Base-by-base conservation (phyloP, 2,797 vertebrate species). In the Silurus aristotelis region DNA sequence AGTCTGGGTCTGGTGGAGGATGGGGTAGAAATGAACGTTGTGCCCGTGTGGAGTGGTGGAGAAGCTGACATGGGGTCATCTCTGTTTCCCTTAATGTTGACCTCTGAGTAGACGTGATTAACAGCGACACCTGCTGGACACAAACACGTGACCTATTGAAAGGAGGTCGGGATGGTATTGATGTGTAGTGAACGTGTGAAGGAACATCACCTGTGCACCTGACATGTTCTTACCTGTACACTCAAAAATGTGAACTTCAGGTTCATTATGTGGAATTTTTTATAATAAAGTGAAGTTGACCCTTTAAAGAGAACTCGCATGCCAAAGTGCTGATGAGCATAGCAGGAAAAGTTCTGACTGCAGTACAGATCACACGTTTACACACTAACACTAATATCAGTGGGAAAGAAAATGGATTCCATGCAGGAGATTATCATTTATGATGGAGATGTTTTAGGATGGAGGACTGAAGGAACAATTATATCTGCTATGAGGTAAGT, bases 91-190 rank as follows among this genome's bases (percentile, higher is more conserved):
- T 73, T 88, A 71, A 92, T 67, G 68, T 92, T 92, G 38, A 92
- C 89, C 83, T 92, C 91, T 31, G 92, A 92, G 85, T 92, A 92
- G 15, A 91, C 31, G 25, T 92, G 90, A 85, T 86, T 46, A 15
- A 71, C 56, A 52, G 72, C 12, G 5, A n/a, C 12, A 17, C 48
- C 82, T 80, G 48, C 87, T 87, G 67, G 55, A 87, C 43, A 80
- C 48, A 82, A 15, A 48, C 55, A 79, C 5, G 70, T 27, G 20
- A 71, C 31, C 12, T 56, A n/a, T 25, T 10, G 14, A 17, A 61
- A 43, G 13, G 17, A 77, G n/a, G 2, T 61, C 17, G 22, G 31
- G 25, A 31, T 4, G 27, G 52, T 75, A 25, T 6, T 12, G 25
- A 48, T 48, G 22, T 48, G 4, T 46, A 27, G 8, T 19, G 38